Percentiles rank a stretch among this genome's conserved stretches.
Conservation (phyloP, 2,113 vertebrate species). For the Geothlypis trichas region DNA sequence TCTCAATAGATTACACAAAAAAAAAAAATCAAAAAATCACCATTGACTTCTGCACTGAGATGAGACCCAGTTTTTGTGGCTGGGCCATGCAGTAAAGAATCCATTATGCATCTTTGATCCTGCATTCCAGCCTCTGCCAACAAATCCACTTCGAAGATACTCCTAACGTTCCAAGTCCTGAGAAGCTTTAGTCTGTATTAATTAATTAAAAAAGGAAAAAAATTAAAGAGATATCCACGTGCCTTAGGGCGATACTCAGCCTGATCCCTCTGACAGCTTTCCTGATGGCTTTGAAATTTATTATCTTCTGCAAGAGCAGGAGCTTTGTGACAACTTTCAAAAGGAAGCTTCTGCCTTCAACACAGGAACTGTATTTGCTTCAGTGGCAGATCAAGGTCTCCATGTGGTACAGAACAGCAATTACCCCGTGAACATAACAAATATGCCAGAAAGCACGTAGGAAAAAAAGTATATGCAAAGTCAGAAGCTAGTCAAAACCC, state of each 20-base stretch:
- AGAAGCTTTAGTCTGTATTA: conserved; percentile 21
- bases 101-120: neutral
- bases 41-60: neutral
- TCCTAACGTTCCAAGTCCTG: neutral
- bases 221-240: neutral
- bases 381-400: conserved; percentile 25
- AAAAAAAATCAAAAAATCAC: neutral
- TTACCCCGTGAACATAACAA: neutral
- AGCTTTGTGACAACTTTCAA: neutral
- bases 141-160: neutral
- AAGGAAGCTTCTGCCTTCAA: conserved; percentile 3
- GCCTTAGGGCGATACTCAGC: neutral
- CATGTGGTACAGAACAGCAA: neutral
- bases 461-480: neutral
- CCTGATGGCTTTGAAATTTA: neutral
- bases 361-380: neutral
- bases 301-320: neutral
- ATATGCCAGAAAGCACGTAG: neutral
- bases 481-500: conserved; percentile 1
- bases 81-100: neutral
- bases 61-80: neutral
- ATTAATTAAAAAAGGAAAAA: neutral
- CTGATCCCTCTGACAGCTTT: conserved; percentile 2
- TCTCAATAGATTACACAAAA: neutral
- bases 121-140: neutral